Conservation (phyloP, 2,797 vertebrate species). For the Morelia viridis region DNA sequence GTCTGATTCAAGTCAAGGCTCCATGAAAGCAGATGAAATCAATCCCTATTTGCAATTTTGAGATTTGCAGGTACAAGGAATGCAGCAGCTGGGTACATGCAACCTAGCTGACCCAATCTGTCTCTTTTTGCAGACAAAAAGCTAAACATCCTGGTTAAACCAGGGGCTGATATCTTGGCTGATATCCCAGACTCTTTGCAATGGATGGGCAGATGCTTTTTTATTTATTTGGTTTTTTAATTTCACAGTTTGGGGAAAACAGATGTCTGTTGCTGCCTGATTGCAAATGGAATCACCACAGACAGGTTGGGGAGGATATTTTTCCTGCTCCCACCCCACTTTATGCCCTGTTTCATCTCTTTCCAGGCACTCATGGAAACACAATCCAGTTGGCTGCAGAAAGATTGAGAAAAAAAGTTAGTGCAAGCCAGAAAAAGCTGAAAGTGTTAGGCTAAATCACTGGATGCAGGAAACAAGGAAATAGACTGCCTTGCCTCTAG, state of each 20-base stretch:
- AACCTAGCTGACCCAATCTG: not conserved
- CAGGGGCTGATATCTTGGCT: not conserved
- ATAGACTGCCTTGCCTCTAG: not conserved
- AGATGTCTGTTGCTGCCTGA: not conserved
- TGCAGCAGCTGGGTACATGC: not conserved
- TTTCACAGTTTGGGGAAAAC: not conserved
- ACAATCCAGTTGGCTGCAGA: not conserved
- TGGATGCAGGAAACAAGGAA: not conserved
- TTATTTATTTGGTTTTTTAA: not conserved
- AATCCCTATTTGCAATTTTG: not conserved
- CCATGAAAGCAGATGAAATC: not conserved
- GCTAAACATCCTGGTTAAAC: not conserved
- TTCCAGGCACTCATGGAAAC: not conserved
- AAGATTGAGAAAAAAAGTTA: not conserved
- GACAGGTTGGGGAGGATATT: not conserved
- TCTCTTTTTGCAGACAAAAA: not conserved
- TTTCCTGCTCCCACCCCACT: not conserved
- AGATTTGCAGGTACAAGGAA: not conserved
- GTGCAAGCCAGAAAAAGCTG: not conserved
- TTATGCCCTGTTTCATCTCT: not conserved
- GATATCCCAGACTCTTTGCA: not conserved
- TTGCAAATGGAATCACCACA: not conserved
- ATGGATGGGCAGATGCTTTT: not conserved
- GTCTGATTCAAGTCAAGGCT: not conserved
- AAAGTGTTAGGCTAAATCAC: not conserved